Conservation (phyloP, 2,888 invertebrate species). For the Tiliacea aurago region DNA sequence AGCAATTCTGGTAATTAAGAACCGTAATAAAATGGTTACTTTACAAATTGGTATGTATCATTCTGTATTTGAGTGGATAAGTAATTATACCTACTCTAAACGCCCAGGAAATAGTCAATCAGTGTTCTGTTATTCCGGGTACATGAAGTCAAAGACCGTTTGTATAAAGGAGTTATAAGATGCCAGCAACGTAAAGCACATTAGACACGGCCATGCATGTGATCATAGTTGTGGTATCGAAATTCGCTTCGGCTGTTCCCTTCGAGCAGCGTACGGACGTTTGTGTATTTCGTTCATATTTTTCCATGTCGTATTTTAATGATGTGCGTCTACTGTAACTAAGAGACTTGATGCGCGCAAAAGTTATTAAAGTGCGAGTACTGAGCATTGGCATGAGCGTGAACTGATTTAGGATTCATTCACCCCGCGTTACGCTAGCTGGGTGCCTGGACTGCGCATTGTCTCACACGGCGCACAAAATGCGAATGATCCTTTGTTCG, state of each 20-base stretch:
- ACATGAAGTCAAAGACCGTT: constrained; percentile 83
- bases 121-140: constrained; percentile 76
- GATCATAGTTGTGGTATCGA: constrained; percentile 73
- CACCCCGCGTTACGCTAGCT: constrained; percentile 86
- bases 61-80: constrained; percentile 68
- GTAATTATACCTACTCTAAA: constrained; percentile 73
- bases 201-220: constrained; percentile 80
- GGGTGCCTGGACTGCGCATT: constrained; percentile 83
- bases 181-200: constrained; percentile 74
- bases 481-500: constrained; percentile 88
- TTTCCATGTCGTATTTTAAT: constrained; percentile 63
- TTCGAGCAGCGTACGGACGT: constrained; percentile 53
- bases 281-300: constrained; percentile 59
- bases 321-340: constrained; percentile 58
- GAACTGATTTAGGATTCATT: constrained; percentile 87
- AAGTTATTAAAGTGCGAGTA: constrained; percentile 64
- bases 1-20: constrained; percentile 64
- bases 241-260: constrained; percentile 69
- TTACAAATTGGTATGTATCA: constrained; percentile 73
- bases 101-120: constrained; percentile 79
- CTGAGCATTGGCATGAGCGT: constrained; percentile 71
- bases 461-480: constrained; percentile 82
- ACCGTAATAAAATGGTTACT: constrained; percentile 69
- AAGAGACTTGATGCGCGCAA: constrained; percentile 43
- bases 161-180: constrained; percentile 73